Percentiles rank a stretch among this genome's conserved stretches.
Conservation (phyloP, 2,797 vertebrate species). For the Lithobates pipiens region DNA sequence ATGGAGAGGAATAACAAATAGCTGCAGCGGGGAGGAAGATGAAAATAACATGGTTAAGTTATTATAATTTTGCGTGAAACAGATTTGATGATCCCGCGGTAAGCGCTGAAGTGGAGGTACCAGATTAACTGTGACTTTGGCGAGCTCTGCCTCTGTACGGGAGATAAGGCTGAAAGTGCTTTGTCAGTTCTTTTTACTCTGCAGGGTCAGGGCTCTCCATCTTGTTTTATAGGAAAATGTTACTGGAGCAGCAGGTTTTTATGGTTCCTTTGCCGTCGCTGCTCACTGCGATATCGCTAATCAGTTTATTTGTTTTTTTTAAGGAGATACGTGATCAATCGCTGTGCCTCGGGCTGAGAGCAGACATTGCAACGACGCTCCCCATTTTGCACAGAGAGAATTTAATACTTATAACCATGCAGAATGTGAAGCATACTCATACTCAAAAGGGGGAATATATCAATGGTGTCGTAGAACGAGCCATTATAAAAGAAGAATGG, state of each 20-base stretch:
- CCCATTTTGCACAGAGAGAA: background rate
- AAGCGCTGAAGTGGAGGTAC: slow-evolving; percentile 35
- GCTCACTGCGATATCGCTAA: slow-evolving; percentile 37
- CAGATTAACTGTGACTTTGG: slow-evolving; percentile 45
- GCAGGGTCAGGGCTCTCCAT: slow-evolving; percentile 10
- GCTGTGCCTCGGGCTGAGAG: slow-evolving; percentile 20
- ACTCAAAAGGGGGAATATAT: background rate
- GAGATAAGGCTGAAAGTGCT: slow-evolving; percentile 35
- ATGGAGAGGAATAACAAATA: slow-evolving; percentile 37
- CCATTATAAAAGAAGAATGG: no score
- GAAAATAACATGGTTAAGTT: slow-evolving; percentile 50
- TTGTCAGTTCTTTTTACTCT: slow-evolving; percentile 9
- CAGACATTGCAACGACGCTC: background rate
- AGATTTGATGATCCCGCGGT: slow-evolving; percentile 30
- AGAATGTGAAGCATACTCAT: background rate
- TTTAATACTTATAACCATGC: background rate
- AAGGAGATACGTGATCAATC: slow-evolving; percentile 43
- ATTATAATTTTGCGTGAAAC: slow-evolving; percentile 49
- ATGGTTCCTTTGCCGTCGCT: slow-evolving; percentile 6
- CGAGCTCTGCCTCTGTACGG: slow-evolving; percentile 5
- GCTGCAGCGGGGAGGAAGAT: slow-evolving; percentile 27
- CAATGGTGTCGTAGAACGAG: no score
- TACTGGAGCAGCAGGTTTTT: background rate
- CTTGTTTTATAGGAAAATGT: background rate
- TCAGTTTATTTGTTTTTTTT: slow-evolving; percentile 40